Conservation (phyloP, 2,113 vertebrate genomes). For the Dipodomys stephensi region DNA sequence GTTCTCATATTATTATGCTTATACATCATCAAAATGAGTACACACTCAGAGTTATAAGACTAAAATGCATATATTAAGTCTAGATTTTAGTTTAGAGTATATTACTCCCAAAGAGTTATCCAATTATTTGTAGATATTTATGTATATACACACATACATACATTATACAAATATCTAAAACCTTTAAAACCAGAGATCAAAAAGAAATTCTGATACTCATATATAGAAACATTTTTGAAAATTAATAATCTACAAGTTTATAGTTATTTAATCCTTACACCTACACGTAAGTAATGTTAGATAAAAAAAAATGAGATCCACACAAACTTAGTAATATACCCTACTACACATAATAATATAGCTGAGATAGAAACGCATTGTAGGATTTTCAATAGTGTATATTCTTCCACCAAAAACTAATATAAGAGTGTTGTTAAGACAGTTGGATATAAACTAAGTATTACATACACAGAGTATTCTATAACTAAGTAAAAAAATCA, state of each 20-base stretch:
- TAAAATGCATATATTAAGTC: background rate
- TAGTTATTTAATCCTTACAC: background rate
- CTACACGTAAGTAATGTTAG: background rate
- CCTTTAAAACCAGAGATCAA: background rate
- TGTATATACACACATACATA: too few relatives aligned
- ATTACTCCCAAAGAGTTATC: background rate
- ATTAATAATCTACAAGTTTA: constrained; percentile 27
- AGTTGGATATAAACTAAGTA: constrained; percentile 5
- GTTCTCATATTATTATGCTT: constrained; percentile 40
- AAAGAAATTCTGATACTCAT: background rate
- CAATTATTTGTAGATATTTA: background rate
- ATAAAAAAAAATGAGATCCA: constrained; percentile 20
- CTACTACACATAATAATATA: background rate
- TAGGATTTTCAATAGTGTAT: background rate
- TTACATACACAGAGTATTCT: background rate
- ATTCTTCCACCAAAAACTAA: constrained; percentile 19
- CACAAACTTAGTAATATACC: background rate
- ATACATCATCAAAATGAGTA: background rate
- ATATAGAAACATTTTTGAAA: constrained; percentile 7
- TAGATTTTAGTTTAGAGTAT: background rate
- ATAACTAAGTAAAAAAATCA: constrained; percentile 12
- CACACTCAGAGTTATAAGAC: background rate
- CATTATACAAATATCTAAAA: background rate
- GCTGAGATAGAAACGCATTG: background rate
- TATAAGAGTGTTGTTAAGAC: background rate